Base-by-base conservation (phyloP, 2,888 invertebrate species). In the Pyrocoelia pectoralis region DNA sequence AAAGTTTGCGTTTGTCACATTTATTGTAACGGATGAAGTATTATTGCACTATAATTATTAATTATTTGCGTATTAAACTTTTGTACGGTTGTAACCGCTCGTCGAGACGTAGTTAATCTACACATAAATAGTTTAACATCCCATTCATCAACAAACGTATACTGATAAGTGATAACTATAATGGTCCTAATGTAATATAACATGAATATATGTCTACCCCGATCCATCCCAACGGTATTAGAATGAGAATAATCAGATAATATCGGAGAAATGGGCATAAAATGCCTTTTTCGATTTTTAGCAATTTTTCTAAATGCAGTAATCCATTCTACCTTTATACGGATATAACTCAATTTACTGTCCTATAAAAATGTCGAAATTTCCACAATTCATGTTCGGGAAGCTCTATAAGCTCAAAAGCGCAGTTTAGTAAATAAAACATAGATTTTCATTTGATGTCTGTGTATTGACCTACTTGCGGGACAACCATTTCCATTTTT, bases 221-320 rank as follows among this genome's bases (percentile, higher is more conserved):
- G n/a, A 33, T 33, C 33, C 33, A 33, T 33, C 33, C 33, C 10
- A 8, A n/a, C n/a, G 10, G 33, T 33, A 33, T 33, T n/a, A 8
- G n/a, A 33, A 33, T 33, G n/a, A n/a, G 2, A 33, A 33, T 33
- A 33, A 33, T 33, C 33, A 33, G 10, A 33, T 33, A 33, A 33
- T 33, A 33, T 33, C 8, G 33, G 33, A 33, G n/a, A 33, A 33
- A n/a, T n/a, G 33, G 33, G n/a, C n/a, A 33, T 33, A 33, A 33
- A 33, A 33, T 33, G 33, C 33, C n/a, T 33, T 33, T 33, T 33
- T 33, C 10, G 33, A 33, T 33, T 33, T 24, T 33, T 33, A 33
- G 33, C 33, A 33, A 33, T 33, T 33, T 33, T 33, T 33, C 33
- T 33, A 33, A 33, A 33, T 33, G 33, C 33, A 33, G 33, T 33